These are phyloP conservation scores for Exephanes ischioxanthus DNA, from an alignment of 2,888 invertebrate genomes.

Conservation along the genomic window DNA sequence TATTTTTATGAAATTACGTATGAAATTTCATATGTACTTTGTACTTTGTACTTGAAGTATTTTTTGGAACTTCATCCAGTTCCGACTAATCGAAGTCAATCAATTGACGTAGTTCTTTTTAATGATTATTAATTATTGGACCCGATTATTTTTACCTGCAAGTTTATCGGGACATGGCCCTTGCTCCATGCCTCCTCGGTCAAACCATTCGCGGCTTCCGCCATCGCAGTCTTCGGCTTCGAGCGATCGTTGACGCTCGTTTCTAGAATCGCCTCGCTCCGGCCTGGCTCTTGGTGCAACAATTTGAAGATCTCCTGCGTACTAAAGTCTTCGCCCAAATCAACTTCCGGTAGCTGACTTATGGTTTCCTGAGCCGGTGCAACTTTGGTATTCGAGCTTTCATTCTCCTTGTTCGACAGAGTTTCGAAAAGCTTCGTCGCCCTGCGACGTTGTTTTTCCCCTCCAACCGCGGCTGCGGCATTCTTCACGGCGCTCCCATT, in stretches of 20 bases:
- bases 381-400: neutral
- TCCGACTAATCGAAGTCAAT: too few relatives aligned
- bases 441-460: conserved; percentile 1
- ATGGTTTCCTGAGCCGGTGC: conserved; percentile 67
- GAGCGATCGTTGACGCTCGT: conserved; percentile 9
- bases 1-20: too few relatives aligned
- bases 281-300: conserved; percentile 26
- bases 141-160: conserved; percentile 40
- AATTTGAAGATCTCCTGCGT: conserved; percentile 64
- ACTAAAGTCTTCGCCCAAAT: conserved; percentile 81
- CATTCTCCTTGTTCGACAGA: conserved; percentile 56
- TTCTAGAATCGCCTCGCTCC: neutral
- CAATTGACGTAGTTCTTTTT: too few relatives aligned
- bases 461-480: neutral
- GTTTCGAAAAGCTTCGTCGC: conserved; percentile 29
- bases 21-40: too few relatives aligned
- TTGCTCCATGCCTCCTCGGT: conserved; percentile 80
- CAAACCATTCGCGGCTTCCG: conserved; percentile 34
- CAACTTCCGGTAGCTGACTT: conserved; percentile 79
- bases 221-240: neutral
- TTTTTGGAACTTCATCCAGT: too few relatives aligned
- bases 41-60: too few relatives aligned
- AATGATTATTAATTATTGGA: neutral
- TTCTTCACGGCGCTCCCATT: conserved; percentile 12
- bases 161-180: conserved; percentile 76